Conservation (phyloP, 2,113 vertebrate genomes). For the Elephas maximus region DNA sequence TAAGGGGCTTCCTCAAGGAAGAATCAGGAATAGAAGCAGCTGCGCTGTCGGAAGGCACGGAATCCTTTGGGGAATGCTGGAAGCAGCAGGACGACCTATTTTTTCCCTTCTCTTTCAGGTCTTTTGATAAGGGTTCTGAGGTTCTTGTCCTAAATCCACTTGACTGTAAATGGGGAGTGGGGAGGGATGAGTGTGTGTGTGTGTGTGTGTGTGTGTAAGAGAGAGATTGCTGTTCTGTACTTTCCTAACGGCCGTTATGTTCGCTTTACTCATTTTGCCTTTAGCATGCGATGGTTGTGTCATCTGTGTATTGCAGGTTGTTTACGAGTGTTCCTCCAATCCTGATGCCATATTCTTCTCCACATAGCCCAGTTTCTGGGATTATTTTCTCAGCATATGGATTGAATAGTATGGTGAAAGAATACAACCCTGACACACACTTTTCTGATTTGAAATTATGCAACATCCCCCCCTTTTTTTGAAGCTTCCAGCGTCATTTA, state of each 20-base stretch:
- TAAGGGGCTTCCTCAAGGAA: constrained; percentile 73
- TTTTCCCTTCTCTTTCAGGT: constrained; percentile 53
- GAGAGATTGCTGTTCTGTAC: not conserved
- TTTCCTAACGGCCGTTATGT: not conserved
- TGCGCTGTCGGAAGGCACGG: not conserved
- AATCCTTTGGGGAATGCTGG: constrained; percentile 68
- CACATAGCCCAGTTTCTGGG: not conserved
- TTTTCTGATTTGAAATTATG: not conserved
- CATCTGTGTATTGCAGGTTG: not conserved
- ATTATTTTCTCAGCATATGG: not conserved
- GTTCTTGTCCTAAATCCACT: constrained; percentile 53
- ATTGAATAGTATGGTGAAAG: not conserved
- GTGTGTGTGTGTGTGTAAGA: not conserved
- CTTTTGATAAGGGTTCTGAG: constrained; percentile 37
- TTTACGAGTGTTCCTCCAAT: not conserved
- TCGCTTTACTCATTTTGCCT: constrained; percentile 42
- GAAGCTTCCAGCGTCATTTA: not conserved
- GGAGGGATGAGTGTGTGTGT: not conserved
- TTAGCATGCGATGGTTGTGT: not conserved
- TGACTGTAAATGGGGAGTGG: not conserved
- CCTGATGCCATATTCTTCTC: not conserved
- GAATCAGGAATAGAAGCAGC: constrained; percentile 74
- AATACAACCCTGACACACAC: not conserved
- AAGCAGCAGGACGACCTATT: not conserved
- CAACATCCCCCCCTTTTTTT: not conserved